Conservation (phyloP, 1,140 invertebrate genomes). For the Dendroctonus valens region DNA sequence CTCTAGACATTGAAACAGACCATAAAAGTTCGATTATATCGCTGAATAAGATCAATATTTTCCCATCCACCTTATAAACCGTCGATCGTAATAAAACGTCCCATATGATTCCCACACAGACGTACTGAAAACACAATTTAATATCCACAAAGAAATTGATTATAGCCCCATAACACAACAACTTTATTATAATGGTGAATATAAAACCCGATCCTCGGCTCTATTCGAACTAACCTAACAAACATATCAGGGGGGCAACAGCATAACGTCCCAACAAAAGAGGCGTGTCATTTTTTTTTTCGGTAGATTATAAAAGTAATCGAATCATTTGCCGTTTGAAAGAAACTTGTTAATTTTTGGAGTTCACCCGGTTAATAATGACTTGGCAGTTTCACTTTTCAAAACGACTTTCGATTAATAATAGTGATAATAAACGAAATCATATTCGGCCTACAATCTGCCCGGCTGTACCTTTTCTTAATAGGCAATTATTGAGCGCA, state of each 20-base stretch:
- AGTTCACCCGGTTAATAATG: no score
- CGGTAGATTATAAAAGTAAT: no score
- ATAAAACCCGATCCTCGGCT: background rate
- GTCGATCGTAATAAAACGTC: slow-evolving; percentile 1
- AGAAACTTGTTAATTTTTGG: no score
- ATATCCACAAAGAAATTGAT: slow-evolving; percentile 9
- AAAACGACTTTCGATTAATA: no score
- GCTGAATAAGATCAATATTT: background rate
- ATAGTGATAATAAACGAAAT: no score
- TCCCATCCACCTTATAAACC: background rate
- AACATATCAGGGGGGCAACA: background rate
- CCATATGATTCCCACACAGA: slow-evolving; percentile 5
- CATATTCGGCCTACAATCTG: no score
- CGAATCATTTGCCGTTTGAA: no score
- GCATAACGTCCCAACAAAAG: no score
- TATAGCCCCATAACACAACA: slow-evolving; percentile 5
- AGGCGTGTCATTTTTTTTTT: no score
- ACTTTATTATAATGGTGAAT: slow-evolving; percentile 7
- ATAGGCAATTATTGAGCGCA: no score
- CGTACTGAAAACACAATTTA: slow-evolving; percentile 5
- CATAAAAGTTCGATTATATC: slow-evolving; percentile 1
- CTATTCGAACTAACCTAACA: background rate
- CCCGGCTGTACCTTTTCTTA: no score
- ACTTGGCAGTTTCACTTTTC: no score
- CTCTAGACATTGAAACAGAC: background rate